A percentile compares a stretch with the other conserved stretches of the same genome.
These are phyloP conservation scores for Acleris literana DNA, from an alignment of 2,888 invertebrate species.

Conservation along the genomic window DNA sequence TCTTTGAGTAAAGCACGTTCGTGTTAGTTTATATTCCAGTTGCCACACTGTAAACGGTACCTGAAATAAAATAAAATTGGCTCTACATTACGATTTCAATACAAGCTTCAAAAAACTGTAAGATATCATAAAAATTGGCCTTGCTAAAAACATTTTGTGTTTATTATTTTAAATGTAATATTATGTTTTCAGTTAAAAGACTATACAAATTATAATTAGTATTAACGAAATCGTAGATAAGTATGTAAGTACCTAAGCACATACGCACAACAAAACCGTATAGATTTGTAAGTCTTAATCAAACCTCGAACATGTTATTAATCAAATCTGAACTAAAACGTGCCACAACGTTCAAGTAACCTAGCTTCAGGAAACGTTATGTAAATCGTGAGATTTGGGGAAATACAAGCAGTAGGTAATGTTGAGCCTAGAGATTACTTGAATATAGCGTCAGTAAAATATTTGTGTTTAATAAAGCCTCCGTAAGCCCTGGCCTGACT, in stretches of 20 bases:
- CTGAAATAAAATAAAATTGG: slow-evolving; percentile 61
- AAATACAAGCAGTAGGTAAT: slow-evolving; percentile 52
- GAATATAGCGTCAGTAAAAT: slow-evolving; percentile 45
- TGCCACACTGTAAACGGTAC: slow-evolving; percentile 38
- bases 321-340: slow-evolving; percentile 1
- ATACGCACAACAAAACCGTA: too few relatives aligned
- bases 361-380: slow-evolving; percentile 54
- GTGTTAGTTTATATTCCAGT: slow-evolving; percentile 47
- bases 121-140: too few relatives aligned
- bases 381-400: slow-evolving; percentile 62
- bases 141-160: not conserved
- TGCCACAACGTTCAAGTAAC: not conserved
- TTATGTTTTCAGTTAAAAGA: too few relatives aligned
- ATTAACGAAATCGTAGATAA: too few relatives aligned
- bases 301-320: not conserved
- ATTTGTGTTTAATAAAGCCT: slow-evolving; percentile 47
- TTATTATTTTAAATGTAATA: not conserved
- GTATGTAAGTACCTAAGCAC: too few relatives aligned
- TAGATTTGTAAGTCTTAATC: not conserved
- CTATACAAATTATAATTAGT: too few relatives aligned
- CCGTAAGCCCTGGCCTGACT: slow-evolving; percentile 44
- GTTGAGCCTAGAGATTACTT: slow-evolving; percentile 47
- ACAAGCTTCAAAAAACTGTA: not conserved
- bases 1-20: slow-evolving; percentile 57
- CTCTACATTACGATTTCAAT: too few relatives aligned